Conservation (phyloP, 1,140 invertebrate genomes). For the Sesamia nonagrioides region DNA sequence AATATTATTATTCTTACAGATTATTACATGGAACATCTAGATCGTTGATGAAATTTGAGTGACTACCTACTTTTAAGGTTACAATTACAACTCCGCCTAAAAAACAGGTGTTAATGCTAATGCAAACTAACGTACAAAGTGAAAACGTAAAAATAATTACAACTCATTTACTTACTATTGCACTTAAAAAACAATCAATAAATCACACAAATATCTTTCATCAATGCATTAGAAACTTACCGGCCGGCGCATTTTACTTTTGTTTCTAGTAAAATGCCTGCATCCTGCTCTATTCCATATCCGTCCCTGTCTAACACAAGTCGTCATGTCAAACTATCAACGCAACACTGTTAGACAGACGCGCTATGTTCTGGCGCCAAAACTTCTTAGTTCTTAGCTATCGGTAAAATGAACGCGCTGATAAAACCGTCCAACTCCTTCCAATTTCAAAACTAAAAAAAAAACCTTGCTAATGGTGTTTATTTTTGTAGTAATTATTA, state of each 20-base stretch:
- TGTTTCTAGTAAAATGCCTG: neutral
- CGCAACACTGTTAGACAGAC: constrained; percentile 7
- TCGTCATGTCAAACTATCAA: constrained; percentile 19
- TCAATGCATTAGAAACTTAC: neutral
- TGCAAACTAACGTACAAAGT: too few species aligned
- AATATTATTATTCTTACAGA: too few species aligned
- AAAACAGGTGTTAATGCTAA: too few species aligned
- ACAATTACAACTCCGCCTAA: too few species aligned
- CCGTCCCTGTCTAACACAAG: neutral
- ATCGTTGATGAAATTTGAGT: too few species aligned
- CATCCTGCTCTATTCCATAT: constrained; percentile 20
- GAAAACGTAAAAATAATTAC: too few species aligned
- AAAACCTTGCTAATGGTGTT: too few species aligned
- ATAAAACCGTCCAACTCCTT: neutral
- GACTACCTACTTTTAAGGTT: too few species aligned
- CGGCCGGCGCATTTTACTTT: neutral
- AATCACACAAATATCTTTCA: neutral
- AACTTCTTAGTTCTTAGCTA: constrained; percentile 33
- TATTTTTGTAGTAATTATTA: neutral
- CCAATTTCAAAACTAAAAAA: constrained; percentile 19
- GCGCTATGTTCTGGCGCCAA: constrained; percentile 32
- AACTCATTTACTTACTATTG: too few species aligned
- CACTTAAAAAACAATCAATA: neutral
- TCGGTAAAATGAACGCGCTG: constrained; percentile 43
- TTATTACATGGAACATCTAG: too few species aligned